These are phyloP conservation scores for Spodoptera littoralis DNA, from an alignment of 2,888 invertebrate species.

Conservation along the genomic window DNA sequence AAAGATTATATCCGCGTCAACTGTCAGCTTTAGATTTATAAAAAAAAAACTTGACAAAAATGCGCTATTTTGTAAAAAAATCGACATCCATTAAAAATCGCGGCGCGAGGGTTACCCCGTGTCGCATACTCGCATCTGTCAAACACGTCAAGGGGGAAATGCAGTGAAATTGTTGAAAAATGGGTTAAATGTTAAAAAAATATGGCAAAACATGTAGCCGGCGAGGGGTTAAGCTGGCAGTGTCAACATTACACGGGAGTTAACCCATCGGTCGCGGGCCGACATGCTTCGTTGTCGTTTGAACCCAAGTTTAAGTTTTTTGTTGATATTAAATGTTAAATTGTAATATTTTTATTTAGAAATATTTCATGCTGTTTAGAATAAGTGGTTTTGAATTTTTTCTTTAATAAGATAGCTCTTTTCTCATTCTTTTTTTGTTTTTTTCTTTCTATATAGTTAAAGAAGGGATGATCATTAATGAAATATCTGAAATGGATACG, in stretches of 20 bases:
- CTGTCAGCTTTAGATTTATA: constrained; percentile 85
- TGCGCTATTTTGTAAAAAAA: constrained; percentile 72
- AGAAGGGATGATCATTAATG: too few species aligned
- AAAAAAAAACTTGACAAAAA: constrained; percentile 77
- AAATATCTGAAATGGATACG: too few species aligned
- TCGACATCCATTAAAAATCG: constrained; percentile 85
- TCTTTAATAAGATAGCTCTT: too few species aligned
- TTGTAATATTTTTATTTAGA: constrained; percentile 5
- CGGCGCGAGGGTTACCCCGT: constrained; percentile 73
- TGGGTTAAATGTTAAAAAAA: constrained; percentile 85
- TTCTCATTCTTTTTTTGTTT: neutral
- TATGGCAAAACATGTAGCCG: constrained; percentile 74
- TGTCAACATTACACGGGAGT: constrained; percentile 68
- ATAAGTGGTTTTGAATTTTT: neutral
- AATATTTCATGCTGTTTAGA: constrained; percentile 2
- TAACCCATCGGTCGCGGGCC: constrained; percentile 70
- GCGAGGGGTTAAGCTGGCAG: constrained; percentile 72
- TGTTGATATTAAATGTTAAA: constrained; percentile 11
- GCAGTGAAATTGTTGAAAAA: constrained; percentile 84
- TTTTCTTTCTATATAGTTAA: neutral
- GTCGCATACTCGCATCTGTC: constrained; percentile 77
- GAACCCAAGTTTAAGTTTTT: constrained; percentile 45
- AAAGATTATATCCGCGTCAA: constrained; percentile 88
- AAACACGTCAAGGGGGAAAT: constrained; percentile 75
- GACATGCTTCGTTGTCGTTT: constrained; percentile 65